phyloP scores from a whole-genome alignment of 2,888 invertebrate genomes.

The Clanis bilineata region DNA sequence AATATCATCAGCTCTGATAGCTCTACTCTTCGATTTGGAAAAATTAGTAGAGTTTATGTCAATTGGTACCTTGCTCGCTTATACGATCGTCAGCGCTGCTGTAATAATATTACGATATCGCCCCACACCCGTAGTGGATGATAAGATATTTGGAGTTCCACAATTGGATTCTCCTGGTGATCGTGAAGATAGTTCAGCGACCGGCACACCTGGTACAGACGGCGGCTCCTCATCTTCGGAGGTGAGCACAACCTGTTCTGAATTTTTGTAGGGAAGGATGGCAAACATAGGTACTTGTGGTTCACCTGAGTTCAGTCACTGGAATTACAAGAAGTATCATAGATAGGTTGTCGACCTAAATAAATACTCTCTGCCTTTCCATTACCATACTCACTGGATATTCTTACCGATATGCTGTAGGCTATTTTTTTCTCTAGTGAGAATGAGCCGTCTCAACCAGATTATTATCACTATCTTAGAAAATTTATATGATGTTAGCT shows the following conservation, averaged over 20 bases:
- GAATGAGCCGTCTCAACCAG: no score
- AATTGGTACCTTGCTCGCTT: conserved; percentile 93
- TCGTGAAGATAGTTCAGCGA: conserved; percentile 83
- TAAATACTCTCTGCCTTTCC: no score
- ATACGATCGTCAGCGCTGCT: conserved; percentile 95
- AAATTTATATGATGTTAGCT: no score
- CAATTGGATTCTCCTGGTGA: conserved; percentile 81
- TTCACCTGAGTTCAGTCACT: no score
- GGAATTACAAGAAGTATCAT: no score
- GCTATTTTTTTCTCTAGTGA: no score
- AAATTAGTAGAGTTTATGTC: conserved; percentile 97
- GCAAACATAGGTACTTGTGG: no score
- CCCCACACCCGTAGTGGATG: conserved; percentile 79
- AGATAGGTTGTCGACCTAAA: no score
- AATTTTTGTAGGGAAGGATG: neutral
- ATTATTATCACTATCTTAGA: no score
- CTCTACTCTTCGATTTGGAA: conserved; percentile 92
- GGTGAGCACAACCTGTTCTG: conserved; percentile 43
- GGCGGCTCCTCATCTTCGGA: conserved; percentile 83
- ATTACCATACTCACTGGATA: no score
- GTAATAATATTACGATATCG: conserved; percentile 93
- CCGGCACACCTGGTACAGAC: conserved; percentile 83
- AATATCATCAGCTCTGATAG: conserved; percentile 88
- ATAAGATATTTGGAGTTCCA: conserved; percentile 69
- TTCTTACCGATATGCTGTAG: no score